Evolutionary conservation across 2,888 invertebrate species (phyloP).

Genomic region (Sthenelais limicola): DNA sequence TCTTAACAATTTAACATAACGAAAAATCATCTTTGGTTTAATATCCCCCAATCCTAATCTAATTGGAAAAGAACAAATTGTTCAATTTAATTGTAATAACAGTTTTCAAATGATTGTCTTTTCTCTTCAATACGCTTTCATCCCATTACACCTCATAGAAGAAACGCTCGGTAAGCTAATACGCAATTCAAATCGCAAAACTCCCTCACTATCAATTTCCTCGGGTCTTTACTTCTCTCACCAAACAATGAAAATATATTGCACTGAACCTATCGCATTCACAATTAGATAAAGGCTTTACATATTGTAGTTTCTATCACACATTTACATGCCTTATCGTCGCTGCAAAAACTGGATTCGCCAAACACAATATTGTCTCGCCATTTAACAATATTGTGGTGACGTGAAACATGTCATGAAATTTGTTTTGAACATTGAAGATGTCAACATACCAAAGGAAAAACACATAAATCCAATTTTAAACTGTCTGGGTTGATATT

Average conservation of each 20-base stretch:
- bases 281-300: not conserved
- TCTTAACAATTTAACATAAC: not conserved
- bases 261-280: not conserved
- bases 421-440: too few species aligned
- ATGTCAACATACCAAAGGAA: too few species aligned
- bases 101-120: not conserved
- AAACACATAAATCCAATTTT: too few species aligned
- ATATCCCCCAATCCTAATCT: too few species aligned
- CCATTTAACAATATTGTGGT: too few species aligned
- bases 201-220: not conserved
- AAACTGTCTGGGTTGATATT: too few species aligned
- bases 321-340: too few species aligned
- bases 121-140: not conserved
- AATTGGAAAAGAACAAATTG: not conserved
- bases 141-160: conserved; percentile 1
- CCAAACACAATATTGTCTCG: too few species aligned
- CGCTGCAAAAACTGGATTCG: too few species aligned
- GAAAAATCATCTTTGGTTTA: not conserved
- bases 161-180: conserved; percentile 14
- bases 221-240: not conserved
- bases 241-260: not conserved
- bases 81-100: not conserved
- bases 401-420: too few species aligned
- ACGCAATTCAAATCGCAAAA: not conserved
- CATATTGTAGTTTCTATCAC: too few species aligned